Base-by-base conservation (phyloP, 1,140 invertebrate species). In the Saccostrea cuccullata region DNA sequence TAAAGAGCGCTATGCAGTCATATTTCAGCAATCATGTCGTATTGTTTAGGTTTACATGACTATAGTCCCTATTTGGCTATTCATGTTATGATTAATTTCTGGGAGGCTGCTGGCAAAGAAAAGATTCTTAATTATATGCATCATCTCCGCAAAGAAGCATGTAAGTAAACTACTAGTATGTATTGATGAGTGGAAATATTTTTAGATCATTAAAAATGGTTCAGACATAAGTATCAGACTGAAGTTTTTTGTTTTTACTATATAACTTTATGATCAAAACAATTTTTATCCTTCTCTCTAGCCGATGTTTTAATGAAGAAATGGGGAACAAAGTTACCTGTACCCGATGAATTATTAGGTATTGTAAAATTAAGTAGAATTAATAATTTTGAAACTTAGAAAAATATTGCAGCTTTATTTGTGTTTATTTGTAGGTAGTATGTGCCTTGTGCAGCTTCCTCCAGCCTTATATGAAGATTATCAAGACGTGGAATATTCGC, bases 11-110 rank as follows among this genome's bases (percentile, higher is more conserved):
- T 82, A 17, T 82, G 36, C 15, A 5, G 9, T 47, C 47, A 47
- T 47, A 47, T 47, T 47, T 47, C 3, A 23, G 9, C 82, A 55
- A 84, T 9, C 20, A n/a, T 55, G 11, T 84, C 47, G 77, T 87
- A 91, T 90, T 36, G 30, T 36, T 20, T 85, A 95, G 94, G 94
- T 84, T 86, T 94, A 17, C 92, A 93, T 88, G 94, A 95, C 84
- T 95, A 95, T 90, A 93, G 92, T 85, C 91, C 92, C 5, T 93
- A 93, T 77, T 84, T 95, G 17, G 91, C 94, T 40, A 82, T 95
- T 26, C 92, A 92, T 84, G 92, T 92, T 20, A 91, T 93, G 5
- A 83, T 95, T 17, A 92, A 94, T 82, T 94, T 95, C 82, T 95
- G 94, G 94, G 85, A 93, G 40, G 60, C 84, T 20, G 55, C 93